These are phyloP conservation scores for Lasioglossum vierecki DNA, from an alignment of 2,888 invertebrate species.

Conservation along the genomic window DNA sequence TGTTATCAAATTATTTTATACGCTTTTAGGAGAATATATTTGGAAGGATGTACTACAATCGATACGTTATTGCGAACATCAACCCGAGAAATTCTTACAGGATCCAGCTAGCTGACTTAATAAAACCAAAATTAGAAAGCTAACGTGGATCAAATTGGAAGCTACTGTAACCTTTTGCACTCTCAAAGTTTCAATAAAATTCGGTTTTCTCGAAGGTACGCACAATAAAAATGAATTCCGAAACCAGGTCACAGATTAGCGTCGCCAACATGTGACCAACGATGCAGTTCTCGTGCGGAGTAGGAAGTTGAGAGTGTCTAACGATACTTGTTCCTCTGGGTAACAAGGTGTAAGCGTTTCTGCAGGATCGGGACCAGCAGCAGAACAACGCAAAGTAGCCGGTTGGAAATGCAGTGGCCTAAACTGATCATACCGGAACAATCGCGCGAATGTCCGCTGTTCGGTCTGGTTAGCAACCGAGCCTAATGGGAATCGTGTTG, in stretches of 20 bases:
- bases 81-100: not conserved
- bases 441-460: conserved; percentile 4
- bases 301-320: not conserved
- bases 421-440: conserved; percentile 1
- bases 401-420: not conserved
- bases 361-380: not conserved
- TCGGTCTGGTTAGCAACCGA: conserved; percentile 4
- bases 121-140: too few relatives aligned
- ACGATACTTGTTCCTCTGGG: not conserved
- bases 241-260: not conserved
- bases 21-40: not conserved
- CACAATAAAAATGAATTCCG: not conserved
- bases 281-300: not conserved
- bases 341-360: conserved; percentile 2
- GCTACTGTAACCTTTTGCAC: not conserved
- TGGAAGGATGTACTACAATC: not conserved
- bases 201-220: not conserved
- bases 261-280: not conserved
- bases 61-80: not conserved
- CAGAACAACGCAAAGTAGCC: not conserved
- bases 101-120: too few relatives aligned
- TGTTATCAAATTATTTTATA: not conserved
- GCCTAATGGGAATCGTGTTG: conserved; percentile 44
- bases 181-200: not conserved
- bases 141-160: too few relatives aligned